Conservation (phyloP, 2,797 vertebrate genomes). For the Sphenodon punctatus region DNA sequence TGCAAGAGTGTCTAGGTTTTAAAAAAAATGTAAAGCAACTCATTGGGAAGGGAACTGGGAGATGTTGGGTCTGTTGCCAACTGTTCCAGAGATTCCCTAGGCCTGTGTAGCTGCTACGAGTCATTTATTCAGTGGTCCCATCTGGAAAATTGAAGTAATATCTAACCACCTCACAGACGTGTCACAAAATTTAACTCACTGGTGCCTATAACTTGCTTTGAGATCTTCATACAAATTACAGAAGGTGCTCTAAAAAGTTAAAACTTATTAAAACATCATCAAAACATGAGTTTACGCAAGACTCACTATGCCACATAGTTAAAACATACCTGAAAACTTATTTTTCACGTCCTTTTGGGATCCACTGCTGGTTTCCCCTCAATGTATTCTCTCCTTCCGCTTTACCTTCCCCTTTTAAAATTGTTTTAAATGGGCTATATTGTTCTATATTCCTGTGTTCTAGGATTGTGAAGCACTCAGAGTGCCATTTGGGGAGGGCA, state of each 20-base stretch:
- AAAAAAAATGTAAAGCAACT: not conserved
- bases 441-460: no score
- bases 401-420: no score
- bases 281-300: no score
- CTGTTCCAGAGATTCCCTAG: not conserved
- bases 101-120: not conserved
- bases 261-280: not conserved
- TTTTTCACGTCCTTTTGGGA: no score
- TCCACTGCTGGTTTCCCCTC: no score
- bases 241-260: not conserved
- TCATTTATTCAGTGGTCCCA: not conserved
- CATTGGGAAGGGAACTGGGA: not conserved
- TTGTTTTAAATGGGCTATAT: no score
- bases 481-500: no score
- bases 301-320: no score
- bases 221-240: not conserved
- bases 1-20: not conserved
- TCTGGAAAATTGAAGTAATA: not conserved
- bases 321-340: no score
- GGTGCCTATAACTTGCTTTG: not conserved
- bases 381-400: no score
- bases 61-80: not conserved
- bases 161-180: not conserved
- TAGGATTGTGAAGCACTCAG: no score
- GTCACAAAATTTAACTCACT: not conserved